Base-by-base conservation (phyloP, 2,797 vertebrate species). In the Staurois parvus region DNA sequence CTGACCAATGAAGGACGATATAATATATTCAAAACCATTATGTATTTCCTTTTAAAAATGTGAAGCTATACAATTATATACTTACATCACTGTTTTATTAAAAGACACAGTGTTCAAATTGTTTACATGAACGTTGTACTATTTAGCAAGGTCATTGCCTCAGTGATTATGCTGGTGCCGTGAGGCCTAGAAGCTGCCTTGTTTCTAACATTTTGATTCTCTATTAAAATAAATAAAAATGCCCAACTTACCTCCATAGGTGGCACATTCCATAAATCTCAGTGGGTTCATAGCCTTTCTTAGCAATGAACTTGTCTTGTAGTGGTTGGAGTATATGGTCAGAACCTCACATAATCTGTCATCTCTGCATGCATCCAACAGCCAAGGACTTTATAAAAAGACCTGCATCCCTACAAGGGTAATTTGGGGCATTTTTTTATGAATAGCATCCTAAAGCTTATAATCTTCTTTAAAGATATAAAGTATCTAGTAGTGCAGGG, bases 131-230 rank as follows among this genome's bases (percentile, higher is more conserved):
- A 59, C 9, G 3, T 24, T 59, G 8, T 24, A 7, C 11, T n/a
- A 24, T 24, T 24, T 24, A 8, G 21, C 21, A 59, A 28, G 13
- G 26, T 26, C 64, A 29, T 5, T 6, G 26, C 17, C 10, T 29
- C 12, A 66, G 13, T 11, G 64, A 29, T 66, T 26, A 66, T 29
- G 64, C 64, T 29, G 28, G n/a, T 26, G n/a, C 64, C 64, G 29
- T 15, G 13, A 29, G 2, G 3, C 32, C 79, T 81, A 81, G 79
- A 72, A 81, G 72, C 34, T 72, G 69, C n/a, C 69, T 52, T 62
- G 34, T 81, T 81, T 10, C 8, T 29, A 72, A 56, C 6, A 15
- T 42, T 72, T 66, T 28, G 21, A 7, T 24, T 59, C 15, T 19
- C 48, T 52, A 52, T 52, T 52, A 59, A 59, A 59, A 59, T 4